Evolutionary conservation across 2,113 vertebrate genomes (phyloP).

Genomic region (Toxotes chatareus): DNA sequence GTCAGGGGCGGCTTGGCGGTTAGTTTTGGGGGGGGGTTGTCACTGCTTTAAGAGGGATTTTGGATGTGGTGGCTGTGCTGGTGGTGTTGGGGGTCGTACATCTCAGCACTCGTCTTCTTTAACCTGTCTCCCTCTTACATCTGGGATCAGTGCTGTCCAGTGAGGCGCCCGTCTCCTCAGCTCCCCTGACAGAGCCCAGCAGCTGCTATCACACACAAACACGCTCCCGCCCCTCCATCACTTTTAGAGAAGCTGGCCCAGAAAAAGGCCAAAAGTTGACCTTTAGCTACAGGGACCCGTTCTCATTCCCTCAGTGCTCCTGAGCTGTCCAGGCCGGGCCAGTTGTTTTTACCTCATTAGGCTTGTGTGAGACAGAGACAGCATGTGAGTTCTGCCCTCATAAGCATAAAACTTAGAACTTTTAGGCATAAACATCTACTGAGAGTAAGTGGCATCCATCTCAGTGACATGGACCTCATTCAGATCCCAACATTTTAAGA

Average conservation of each 20-base stretch:
- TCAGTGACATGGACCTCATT: constrained; percentile 9
- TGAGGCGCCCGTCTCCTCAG: constrained; percentile 17
- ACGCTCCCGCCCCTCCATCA: constrained; percentile 25
- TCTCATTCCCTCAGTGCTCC: constrained; percentile 3
- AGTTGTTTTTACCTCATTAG: constrained; percentile 45
- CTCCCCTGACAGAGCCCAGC: constrained; percentile 43
- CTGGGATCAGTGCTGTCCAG: constrained; percentile 31
- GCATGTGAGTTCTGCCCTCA: constrained; percentile 11
- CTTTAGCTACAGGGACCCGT: constrained; percentile 54
- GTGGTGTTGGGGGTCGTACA: constrained; percentile 29
- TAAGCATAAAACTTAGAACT: constrained; percentile 9
- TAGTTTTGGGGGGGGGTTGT: constrained; percentile 2
- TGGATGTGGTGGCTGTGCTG: neutral
- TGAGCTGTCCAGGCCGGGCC: neutral
- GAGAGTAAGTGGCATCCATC: constrained; percentile 20
- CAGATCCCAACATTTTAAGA: constrained; percentile 11
- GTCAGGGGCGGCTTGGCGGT: constrained; percentile 40
- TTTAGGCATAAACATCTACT: constrained; percentile 1
- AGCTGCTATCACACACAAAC: constrained; percentile 62
- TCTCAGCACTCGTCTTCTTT: neutral
- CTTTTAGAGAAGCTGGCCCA: constrained; percentile 36
- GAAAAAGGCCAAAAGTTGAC: constrained; percentile 65
- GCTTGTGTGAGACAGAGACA: constrained; percentile 15
- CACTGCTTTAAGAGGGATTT: constrained; percentile 25
- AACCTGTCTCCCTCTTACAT: constrained; percentile 42